These are phyloP conservation scores for Cyanistes caeruleus DNA, from an alignment of 2,113 vertebrate species.

Conservation along the genomic window DNA sequence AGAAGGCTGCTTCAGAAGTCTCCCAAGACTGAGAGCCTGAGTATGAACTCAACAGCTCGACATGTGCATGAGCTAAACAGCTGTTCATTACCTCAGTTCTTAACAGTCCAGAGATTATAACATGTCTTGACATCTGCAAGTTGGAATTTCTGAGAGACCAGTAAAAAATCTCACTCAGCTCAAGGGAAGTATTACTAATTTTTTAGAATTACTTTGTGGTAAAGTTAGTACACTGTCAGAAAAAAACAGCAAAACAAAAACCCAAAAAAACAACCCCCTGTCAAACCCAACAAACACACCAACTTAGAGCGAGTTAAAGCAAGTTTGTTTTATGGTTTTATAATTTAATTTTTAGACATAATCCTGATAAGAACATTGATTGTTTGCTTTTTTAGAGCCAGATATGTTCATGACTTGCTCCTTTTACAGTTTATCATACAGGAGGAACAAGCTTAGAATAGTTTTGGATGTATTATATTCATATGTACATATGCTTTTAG, in stretches of 20 bases:
- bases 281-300: not conserved
- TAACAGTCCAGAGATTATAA: not conserved
- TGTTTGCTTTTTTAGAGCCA: not conserved
- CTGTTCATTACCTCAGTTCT: not conserved
- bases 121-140: not conserved
- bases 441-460: not conserved
- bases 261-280: rapidly evolving
- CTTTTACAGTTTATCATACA: not conserved
- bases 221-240: not conserved
- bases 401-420: not conserved
- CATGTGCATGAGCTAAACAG: not conserved
- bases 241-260: not conserved
- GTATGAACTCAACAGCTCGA: not conserved
- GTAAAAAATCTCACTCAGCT: not conserved
- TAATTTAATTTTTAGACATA: not conserved
- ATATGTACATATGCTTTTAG: not conserved
- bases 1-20: not conserved
- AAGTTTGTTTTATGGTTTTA: not conserved
- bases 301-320: not conserved
- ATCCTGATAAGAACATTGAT: not conserved
- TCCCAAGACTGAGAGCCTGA: not conserved
- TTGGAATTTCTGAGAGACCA: not conserved
- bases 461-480: not conserved
- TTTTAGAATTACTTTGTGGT: not conserved
- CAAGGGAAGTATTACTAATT: not conserved